Evolutionary conservation across 2,113 vertebrate species (phyloP).

Genomic region (Colinus virginianus): DNA sequence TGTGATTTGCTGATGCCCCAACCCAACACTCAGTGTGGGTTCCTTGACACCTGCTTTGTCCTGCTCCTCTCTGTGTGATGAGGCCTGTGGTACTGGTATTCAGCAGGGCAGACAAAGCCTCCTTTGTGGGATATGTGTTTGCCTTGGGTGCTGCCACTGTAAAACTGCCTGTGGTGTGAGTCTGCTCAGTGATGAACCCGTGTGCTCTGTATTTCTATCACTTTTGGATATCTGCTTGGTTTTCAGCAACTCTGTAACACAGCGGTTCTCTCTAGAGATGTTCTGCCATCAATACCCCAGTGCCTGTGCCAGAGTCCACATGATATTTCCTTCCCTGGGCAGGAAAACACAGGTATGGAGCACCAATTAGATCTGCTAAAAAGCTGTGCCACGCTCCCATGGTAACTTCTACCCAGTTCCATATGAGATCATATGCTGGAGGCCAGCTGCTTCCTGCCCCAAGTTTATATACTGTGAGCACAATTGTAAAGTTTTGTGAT

Average conservation of each 20-base stretch:
- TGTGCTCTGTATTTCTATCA: background rate
- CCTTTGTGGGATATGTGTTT: accelerated
- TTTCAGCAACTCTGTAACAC: background rate
- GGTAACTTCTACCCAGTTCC: constrained; percentile 23
- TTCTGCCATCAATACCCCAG: background rate
- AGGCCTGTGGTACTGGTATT: accelerated
- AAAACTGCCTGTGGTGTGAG: background rate
- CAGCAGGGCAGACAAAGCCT: background rate
- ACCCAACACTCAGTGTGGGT: background rate
- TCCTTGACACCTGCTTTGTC: background rate
- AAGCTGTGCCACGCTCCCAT: background rate
- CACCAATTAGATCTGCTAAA: constrained; percentile 15
- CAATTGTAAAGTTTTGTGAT: constrained; percentile 35
- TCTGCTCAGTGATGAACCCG: background rate
- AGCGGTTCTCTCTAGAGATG: background rate
- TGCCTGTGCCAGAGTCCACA: background rate
- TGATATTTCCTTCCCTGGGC: background rate
- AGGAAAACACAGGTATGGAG: background rate
- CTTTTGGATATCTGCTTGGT: background rate
- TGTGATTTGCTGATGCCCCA: accelerated
- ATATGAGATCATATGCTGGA: constrained; percentile 28
- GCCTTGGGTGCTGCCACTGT: accelerated
- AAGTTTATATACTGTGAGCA: constrained; percentile 4
- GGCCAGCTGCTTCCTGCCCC: constrained; percentile 62
- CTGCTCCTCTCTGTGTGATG: accelerated